Evolutionary conservation across 2,797 vertebrate species (phyloP), one percentile per base, ranked within the genome.

Genomic region (Ptychobarbus kaznakovi): DNA sequence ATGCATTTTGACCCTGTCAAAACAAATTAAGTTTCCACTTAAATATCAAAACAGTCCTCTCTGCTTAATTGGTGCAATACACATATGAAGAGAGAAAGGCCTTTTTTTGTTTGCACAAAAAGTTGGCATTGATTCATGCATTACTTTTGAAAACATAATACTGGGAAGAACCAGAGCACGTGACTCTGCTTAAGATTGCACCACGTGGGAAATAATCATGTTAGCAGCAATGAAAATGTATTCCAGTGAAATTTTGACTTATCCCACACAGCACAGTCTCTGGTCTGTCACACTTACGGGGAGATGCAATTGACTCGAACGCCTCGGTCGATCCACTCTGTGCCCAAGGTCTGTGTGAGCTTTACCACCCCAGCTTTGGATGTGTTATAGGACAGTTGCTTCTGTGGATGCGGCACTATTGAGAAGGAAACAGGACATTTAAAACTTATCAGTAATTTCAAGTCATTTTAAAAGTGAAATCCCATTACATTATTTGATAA

Each of bases 341-440:
- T 92, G 91, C 93, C 94, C 87, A 96, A 91, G 0, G 95, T 96
- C 94, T 96, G 95, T 18, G 96, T 96, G 89, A 95, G 92, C 92
- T 96, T 97, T 89, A 96, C 95, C 87, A 96, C 95, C 74, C 95
- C 95, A 0, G 96, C 95, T 92, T 96, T 96, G 4, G 94, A 96
- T 40, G 93, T 75, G 38, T 95, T 96, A 90, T 94, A 96, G 0
- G 95, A 95, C 88, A 96, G 92, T 94, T 97, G 96, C 92, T 96
- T 96, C 93, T 96, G 95, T 1, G 95, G 94, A 86, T 96, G 95
- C 1, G 96, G 96, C 42, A 96, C 95, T 96, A 35, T 81, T 86
- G 76, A 76, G 35, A 75, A 56, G 44, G 16, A 81, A 25, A 66
- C 79, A 69, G 20, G 18, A 38, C 18, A 80, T 35, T 35, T 32